phyloP scores from a whole-genome alignment of 2,797 vertebrate genomes.

The Enteromius afrohamiltoni region DNA sequence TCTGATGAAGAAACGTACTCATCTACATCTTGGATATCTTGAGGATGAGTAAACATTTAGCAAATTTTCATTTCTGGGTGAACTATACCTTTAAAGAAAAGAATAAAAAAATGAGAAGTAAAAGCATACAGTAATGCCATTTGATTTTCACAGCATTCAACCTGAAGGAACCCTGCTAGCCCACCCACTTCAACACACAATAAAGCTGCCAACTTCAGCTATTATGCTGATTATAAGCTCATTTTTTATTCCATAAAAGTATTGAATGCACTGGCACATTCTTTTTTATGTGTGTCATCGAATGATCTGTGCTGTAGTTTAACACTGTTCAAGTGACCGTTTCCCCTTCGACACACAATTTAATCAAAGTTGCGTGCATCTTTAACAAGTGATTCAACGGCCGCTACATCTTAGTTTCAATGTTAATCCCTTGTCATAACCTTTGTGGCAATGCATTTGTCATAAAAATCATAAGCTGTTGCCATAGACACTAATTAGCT shows the following conservation, averaged over 20 bases:
- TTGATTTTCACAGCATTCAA: background rate
- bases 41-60: background rate
- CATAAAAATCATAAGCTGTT: slow-evolving; percentile 56
- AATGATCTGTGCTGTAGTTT: background rate
- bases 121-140: background rate
- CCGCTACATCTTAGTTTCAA: background rate
- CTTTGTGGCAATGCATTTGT: slow-evolving; percentile 19
- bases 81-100: background rate
- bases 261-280: background rate
- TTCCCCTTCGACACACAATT: background rate
- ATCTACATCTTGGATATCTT: background rate
- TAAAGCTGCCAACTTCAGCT: background rate
- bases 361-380: background rate
- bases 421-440: slow-evolving; percentile 1
- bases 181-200: background rate
- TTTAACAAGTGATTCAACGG: background rate
- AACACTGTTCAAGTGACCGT: background rate
- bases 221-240: background rate
- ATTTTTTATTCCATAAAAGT: background rate
- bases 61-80: background rate
- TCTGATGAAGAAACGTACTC: background rate
- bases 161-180: background rate
- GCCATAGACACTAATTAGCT: slow-evolving; percentile 61
- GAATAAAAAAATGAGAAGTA: background rate
- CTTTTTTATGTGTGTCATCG: background rate